Evolutionary conservation across 37 sponge, comb jelly and placozoan genomes (phyloP).

Genomic region (Eunapius fragilis): DNA sequence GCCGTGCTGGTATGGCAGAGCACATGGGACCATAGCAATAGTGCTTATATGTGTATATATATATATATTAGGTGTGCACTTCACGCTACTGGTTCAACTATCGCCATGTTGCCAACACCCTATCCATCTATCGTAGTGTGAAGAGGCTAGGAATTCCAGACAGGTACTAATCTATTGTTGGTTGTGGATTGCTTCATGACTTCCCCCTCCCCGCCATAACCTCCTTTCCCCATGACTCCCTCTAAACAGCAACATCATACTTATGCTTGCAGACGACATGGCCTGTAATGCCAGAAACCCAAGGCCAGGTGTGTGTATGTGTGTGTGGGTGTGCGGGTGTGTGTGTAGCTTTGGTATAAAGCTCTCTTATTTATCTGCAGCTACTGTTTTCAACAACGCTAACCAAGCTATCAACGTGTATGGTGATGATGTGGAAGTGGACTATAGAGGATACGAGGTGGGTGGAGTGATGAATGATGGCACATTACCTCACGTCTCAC

Average conservation of each 20-base stretch:
- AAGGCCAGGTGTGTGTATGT: conserved; percentile 82
- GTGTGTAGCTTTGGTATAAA: too few relatives aligned
- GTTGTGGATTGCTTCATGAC: not conserved
- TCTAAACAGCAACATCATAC: conserved; percentile 89
- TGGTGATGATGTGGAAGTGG: conserved; percentile 96
- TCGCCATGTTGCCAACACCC: conserved; percentile 93
- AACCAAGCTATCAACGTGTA: conserved; percentile 90
- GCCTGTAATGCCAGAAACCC: conserved; percentile 97
- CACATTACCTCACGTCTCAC: too few relatives aligned
- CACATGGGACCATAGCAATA: too few relatives aligned
- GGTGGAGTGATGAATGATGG: not conserved
- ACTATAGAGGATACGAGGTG: conserved; percentile 97
- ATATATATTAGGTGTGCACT: conserved; percentile 67
- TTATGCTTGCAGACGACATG: conserved; percentile 99
- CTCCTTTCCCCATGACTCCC: not conserved
- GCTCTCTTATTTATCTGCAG: too few relatives aligned
- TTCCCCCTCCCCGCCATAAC: too few relatives aligned
- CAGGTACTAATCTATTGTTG: conserved; percentile 45
- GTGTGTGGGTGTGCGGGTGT: too few relatives aligned
- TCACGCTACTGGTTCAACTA: conserved; percentile 99
- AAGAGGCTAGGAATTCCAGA: conserved; percentile 96
- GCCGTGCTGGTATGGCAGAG: conserved; percentile 83
- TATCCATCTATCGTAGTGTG: conserved; percentile 96
- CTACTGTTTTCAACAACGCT: conserved; percentile 85
- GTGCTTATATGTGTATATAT: not conserved